Evolutionary conservation across 2,113 vertebrate species (phyloP).

Genomic region (Ifrita kowaldi): DNA sequence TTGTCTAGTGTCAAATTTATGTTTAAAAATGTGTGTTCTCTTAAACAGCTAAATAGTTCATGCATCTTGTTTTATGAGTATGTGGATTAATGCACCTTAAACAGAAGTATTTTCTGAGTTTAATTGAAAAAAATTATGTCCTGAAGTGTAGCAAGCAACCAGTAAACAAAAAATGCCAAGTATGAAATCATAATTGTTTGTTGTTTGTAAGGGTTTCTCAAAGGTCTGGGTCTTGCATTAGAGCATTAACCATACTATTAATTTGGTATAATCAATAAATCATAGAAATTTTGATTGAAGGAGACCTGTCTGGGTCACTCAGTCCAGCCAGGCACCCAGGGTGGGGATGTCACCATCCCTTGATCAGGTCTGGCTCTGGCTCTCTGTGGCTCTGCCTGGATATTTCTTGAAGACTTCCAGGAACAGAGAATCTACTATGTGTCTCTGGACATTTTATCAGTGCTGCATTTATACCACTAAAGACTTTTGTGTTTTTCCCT

Average conservation of each 20-base stretch:
- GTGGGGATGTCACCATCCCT: not conserved
- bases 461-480: not conserved
- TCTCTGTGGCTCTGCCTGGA: not conserved
- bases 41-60: not conserved
- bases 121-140: not conserved
- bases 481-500: not conserved
- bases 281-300: not conserved
- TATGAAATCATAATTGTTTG: not conserved
- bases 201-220: not conserved
- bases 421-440: accelerated
- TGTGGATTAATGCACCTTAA: not conserved
- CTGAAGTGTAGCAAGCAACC: not conserved
- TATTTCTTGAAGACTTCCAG: not conserved
- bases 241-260: not conserved
- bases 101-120: not conserved
- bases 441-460: not conserved
- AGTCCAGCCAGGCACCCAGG: not conserved
- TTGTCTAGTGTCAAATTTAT: not conserved
- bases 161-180: not conserved
- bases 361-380: not conserved
- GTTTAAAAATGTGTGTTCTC: not conserved
- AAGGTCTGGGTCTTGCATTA: not conserved
- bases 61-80: not conserved
- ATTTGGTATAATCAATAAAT: not conserved
- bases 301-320: not conserved